A percentile compares a stretch with the other conserved stretches of the same genome.
These are phyloP conservation scores for Columba janthina DNA, from an alignment of 2,113 vertebrate genomes.

Conservation along the genomic window DNA sequence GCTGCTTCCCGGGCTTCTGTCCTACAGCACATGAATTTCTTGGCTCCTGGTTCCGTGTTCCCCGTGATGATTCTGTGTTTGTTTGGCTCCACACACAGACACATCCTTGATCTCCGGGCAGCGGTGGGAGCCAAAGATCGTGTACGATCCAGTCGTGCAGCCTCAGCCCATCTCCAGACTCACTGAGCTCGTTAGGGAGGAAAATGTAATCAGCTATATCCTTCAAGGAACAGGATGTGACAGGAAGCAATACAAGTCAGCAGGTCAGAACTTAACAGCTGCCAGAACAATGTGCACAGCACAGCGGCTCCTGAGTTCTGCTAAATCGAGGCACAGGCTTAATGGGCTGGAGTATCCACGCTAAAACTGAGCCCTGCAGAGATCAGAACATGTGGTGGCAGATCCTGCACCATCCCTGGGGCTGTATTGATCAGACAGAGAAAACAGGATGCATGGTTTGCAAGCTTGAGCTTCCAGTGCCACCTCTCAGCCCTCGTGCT, in stretches of 20 bases:
- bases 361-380: not conserved
- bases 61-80: rapidly evolving
- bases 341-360: not conserved
- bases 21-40: not conserved
- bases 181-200: not conserved
- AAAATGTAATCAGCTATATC: not conserved
- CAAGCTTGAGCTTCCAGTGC: not conserved
- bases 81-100: not conserved
- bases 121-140: not conserved
- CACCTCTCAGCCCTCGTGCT: not conserved
- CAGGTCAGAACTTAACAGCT: not conserved
- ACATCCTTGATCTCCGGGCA: not conserved
- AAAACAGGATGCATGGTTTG: rapidly evolving
- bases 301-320: not conserved
- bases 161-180: not conserved
- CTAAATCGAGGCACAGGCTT: not conserved
- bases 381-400: rapidly evolving
- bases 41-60: not conserved
- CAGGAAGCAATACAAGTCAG: not conserved
- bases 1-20: not conserved
- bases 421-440: rapidly evolving
- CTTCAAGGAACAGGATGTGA: not conserved
- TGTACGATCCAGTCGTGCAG: rapidly evolving
- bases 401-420: not conserved
- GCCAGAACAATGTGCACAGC: not conserved